Evolutionary conservation across 1,140 invertebrate species (phyloP).

Genomic region (Platyura marginata): DNA sequence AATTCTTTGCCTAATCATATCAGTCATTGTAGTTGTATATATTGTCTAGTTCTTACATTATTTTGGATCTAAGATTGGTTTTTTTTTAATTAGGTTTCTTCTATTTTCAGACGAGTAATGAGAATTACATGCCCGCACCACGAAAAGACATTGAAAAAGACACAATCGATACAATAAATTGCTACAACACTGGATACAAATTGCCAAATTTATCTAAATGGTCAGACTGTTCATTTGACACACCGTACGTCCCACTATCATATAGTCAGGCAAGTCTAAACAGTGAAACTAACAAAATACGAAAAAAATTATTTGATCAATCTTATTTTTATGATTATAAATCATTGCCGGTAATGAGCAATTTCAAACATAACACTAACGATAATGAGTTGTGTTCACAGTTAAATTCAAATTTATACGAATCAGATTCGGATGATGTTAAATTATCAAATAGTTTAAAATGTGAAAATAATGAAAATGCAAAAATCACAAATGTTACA

Average conservation of each 20-base stretch:
- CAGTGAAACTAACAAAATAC: neutral
- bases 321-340: conserved; percentile 1
- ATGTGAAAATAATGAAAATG: too few relatives aligned
- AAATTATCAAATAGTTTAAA: too few relatives aligned
- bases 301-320: neutral
- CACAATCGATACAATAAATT: too few relatives aligned
- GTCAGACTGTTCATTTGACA: conserved; percentile 2
- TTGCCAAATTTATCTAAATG: conserved; percentile 2
- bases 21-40: too few relatives aligned
- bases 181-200: neutral
- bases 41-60: too few relatives aligned
- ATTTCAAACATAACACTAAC: neutral
- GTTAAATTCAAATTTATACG: neutral
- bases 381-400: neutral
- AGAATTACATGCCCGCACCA: too few relatives aligned
- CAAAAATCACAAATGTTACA: neutral
- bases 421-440: too few relatives aligned
- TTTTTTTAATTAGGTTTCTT: too few relatives aligned
- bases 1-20: too few relatives aligned
- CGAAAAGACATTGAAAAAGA: neutral
- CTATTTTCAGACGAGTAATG: too few relatives aligned
- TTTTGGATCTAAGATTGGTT: too few relatives aligned
- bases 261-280: neutral
- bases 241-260: neutral
- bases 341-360: neutral